Evolutionary conservation across 2,888 invertebrate species (phyloP).

Genomic region (Lasioglossum zephyrum): DNA sequence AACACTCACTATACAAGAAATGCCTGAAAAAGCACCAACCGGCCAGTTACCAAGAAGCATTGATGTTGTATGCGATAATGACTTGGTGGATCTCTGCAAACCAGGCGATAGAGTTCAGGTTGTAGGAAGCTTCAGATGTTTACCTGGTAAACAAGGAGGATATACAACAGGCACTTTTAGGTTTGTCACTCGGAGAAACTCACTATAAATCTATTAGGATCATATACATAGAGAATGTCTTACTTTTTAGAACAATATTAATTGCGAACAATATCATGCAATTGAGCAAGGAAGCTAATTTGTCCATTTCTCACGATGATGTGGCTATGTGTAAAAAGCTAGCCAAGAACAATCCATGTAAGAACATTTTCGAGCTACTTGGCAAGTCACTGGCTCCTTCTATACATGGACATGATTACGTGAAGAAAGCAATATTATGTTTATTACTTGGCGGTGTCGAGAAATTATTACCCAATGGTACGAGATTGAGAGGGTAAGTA

Average conservation of each 20-base stretch:
- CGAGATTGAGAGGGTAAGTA: slow-evolving; percentile 92
- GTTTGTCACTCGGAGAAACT: slow-evolving; percentile 79
- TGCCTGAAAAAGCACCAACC: slow-evolving; percentile 99
- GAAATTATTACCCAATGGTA: slow-evolving; percentile 96
- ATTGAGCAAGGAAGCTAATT: slow-evolving; percentile 93
- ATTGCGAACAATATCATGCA: slow-evolving; percentile 97
- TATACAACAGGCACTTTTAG: slow-evolving; percentile 96
- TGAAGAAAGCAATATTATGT: slow-evolving; percentile 98
- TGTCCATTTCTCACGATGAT: slow-evolving; percentile 93
- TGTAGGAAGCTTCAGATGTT: slow-evolving; percentile 96
- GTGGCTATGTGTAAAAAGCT: slow-evolving; percentile 94
- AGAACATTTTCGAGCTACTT: slow-evolving; percentile 94
- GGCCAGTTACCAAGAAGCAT: slow-evolving; percentile 98
- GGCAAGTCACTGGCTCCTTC: slow-evolving; percentile 98
- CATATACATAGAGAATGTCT: not conserved
- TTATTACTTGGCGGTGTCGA: slow-evolving; percentile 97
- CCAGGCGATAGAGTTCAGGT: slow-evolving; percentile 99
- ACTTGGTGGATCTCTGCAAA: slow-evolving; percentile 97
- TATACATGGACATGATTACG: slow-evolving; percentile 98
- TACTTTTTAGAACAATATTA: slow-evolving; percentile 90
- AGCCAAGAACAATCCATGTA: slow-evolving; percentile 87
- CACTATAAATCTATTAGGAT: too few relatives aligned
- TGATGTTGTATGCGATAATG: slow-evolving; percentile 97
- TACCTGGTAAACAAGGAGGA: slow-evolving; percentile 96
- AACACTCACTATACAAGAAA: slow-evolving; percentile 98